Conservation (phyloP, 1,140 invertebrate genomes). For the Stegodyphus mimosarum region DNA sequence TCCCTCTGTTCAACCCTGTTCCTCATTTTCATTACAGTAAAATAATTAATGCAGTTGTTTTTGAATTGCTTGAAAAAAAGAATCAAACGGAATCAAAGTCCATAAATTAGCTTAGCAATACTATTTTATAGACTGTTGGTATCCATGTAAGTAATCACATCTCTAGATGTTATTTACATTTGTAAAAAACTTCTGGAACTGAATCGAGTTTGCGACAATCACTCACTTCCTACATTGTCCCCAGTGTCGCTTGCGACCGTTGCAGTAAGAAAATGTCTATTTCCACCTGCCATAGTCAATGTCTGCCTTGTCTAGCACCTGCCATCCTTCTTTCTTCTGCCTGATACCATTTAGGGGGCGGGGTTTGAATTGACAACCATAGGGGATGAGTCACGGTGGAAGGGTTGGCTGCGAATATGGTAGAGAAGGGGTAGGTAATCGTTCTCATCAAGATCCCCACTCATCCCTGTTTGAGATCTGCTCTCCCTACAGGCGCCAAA, state of each 20-base stretch:
- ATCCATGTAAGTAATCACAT: no score
- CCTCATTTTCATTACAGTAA: no score
- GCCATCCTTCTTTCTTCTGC: conserved; percentile 39
- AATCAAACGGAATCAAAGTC: no score
- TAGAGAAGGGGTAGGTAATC: neutral
- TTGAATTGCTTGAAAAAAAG: no score
- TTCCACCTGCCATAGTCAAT: conserved; percentile 51
- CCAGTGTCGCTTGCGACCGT: neutral
- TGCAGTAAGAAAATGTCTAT: conserved; percentile 47
- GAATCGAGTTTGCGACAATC: no score
- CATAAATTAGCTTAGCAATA: no score
- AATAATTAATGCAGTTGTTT: no score
- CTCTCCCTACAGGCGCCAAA: neutral
- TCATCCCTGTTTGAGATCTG: conserved; percentile 14
- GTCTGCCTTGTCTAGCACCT: conserved; percentile 52
- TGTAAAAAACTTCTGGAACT: no score
- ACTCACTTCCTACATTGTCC: neutral
- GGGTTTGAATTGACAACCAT: neutral
- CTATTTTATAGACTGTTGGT: no score
- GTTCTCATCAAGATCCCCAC: conserved; percentile 22
- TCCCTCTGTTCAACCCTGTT: no score
- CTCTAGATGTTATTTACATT: no score
- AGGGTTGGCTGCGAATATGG: neutral
- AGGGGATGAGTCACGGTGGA: conserved; percentile 33
- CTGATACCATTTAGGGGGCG: neutral